Conservation (phyloP, 1,140 invertebrate genomes). For the Cherax destructor region DNA sequence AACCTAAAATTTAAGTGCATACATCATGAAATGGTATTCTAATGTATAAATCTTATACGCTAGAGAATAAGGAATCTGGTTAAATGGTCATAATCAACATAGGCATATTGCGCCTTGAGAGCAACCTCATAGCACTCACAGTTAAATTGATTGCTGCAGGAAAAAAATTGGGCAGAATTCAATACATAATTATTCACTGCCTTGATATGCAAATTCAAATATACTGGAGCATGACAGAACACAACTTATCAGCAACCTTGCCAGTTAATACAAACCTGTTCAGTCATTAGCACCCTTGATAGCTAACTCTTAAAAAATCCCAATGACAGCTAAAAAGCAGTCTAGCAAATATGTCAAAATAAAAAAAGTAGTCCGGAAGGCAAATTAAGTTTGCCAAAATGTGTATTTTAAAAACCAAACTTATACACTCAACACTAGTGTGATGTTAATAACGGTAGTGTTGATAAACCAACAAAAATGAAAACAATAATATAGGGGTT, state of each 20-base stretch:
- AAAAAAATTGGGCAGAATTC: background rate
- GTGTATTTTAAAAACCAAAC: background rate
- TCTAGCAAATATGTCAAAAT: background rate
- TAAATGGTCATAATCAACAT: background rate
- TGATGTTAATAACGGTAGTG: background rate
- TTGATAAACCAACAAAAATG: background rate
- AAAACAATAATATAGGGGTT: background rate
- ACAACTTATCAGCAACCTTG: background rate
- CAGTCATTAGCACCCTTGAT: background rate
- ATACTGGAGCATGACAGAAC: background rate
- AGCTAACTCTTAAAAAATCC: background rate
- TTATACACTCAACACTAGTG: background rate
- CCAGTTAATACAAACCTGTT: too few species aligned
- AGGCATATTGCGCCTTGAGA: background rate
- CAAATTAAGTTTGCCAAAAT: background rate
- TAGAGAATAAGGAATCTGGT: background rate
- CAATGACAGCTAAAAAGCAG: background rate
- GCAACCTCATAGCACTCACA: background rate
- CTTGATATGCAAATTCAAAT: background rate
- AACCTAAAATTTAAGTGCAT: too few species aligned
- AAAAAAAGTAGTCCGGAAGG: background rate
- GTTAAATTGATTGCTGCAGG: background rate
- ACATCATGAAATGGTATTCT: too few species aligned
- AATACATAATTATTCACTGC: background rate
- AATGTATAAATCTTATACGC: background rate